A percentile compares a stretch with the other conserved stretches of the same genome.
phyloP scores from a whole-genome alignment of 2,797 vertebrate species.

The Spinus pinus region DNA sequence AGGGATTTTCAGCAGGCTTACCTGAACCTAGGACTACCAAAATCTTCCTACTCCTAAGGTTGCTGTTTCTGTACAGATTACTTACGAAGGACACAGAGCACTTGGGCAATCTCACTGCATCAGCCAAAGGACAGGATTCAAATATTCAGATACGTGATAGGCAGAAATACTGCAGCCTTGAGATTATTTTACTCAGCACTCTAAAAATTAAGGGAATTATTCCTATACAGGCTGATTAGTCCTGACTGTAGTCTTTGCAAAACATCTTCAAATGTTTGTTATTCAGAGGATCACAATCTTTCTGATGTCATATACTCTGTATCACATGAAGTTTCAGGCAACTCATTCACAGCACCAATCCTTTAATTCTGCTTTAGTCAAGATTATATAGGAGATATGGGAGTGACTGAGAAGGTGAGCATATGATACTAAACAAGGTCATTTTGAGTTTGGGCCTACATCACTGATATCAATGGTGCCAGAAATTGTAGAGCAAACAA shows the following conservation, averaged over 20 bases:
- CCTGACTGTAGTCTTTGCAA: not conserved
- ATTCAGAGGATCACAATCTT: not conserved
- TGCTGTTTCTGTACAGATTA: not conserved
- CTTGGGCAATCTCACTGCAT: not conserved
- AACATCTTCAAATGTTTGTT: not conserved
- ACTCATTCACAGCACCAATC: not conserved
- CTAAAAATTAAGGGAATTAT: not conserved
- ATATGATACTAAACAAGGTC: constrained; percentile 48
- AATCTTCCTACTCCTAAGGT: not conserved
- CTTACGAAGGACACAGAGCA: not conserved
- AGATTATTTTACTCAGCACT: not conserved
- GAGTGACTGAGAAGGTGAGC: constrained; percentile 46
- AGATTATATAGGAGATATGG: constrained; percentile 73
- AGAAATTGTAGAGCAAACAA: not conserved
- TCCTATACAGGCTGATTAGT: not conserved
- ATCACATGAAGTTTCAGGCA: not conserved
- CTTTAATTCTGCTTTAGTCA: constrained; percentile 11
- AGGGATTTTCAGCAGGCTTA: not conserved
- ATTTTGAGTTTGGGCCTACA: not conserved
- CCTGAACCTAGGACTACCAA: not conserved
- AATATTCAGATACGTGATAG: not conserved
- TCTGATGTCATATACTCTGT: fast-evolving
- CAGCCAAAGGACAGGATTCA: not conserved
- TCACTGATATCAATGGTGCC: not conserved
- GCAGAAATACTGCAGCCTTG: not conserved